A percentile compares a stretch with the other conserved stretches of the same genome.
phyloP scores from a whole-genome alignment of 1,140 invertebrate species.

The Stenopsyche tienmushanensis region DNA sequence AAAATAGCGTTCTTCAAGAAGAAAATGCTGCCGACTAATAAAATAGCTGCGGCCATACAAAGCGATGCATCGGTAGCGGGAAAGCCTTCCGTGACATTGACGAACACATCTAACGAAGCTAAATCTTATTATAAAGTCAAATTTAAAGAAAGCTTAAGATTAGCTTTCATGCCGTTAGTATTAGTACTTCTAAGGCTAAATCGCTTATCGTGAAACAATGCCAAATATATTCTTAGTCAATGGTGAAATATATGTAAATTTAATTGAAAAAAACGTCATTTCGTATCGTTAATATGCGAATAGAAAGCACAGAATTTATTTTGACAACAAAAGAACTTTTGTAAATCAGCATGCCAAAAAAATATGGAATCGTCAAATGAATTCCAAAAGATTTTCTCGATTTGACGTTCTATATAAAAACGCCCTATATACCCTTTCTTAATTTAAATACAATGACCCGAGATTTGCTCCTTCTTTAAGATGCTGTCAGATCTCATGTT shows the following conservation, averaged over 20 bases:
- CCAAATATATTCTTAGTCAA: conserved; percentile 9
- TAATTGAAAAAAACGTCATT: no score
- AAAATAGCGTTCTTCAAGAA: conserved; percentile 14
- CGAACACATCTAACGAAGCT: not conserved
- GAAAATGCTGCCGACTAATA: conserved; percentile 22
- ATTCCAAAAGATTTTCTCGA: no score
- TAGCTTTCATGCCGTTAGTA: conserved; percentile 10
- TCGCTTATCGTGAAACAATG: conserved; percentile 26
- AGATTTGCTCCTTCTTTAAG: no score
- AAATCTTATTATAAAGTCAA: conserved; percentile 21
- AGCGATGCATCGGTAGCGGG: conserved; percentile 33
- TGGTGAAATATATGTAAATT: not conserved
- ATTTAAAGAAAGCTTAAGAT: conserved; percentile 12
- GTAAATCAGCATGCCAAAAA: no score
- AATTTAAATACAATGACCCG: no score
- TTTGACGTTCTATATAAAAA: no score
- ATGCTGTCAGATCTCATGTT: no score
- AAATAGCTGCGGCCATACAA: conserved; percentile 37
- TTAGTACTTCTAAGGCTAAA: conserved; percentile 3
- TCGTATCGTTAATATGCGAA: no score
- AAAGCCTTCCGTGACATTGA: conserved; percentile 19
- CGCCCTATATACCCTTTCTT: no score
- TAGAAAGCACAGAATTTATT: no score
- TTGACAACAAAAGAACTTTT: no score
- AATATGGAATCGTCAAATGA: no score